A percentile compares a stretch with the other conserved stretches of the same genome.
phyloP scores from a whole-genome alignment of 2,888 invertebrate genomes.

The Campoplex nolae region DNA sequence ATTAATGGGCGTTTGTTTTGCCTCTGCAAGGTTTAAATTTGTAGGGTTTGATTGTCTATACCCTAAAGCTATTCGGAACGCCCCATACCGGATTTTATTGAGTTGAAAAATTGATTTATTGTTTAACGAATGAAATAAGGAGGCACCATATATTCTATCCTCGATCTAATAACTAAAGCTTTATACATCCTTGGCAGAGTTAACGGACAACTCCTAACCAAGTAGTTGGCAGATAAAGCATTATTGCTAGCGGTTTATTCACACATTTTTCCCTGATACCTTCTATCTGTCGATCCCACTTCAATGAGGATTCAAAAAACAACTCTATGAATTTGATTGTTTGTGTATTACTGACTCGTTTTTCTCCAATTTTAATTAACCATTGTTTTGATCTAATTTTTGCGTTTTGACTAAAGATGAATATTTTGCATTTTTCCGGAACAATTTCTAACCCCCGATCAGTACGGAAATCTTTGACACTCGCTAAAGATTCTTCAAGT shows the following conservation, averaged over 20 bases:
- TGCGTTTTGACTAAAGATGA: background rate
- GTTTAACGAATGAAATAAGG: background rate
- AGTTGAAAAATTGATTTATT: too few species aligned
- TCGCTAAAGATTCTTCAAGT: background rate
- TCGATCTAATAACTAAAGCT: background rate
- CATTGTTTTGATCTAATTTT: background rate
- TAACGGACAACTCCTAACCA: background rate
- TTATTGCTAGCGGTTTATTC: background rate
- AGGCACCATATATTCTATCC: constrained; percentile 7
- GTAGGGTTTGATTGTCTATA: too few species aligned
- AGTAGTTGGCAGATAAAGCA: background rate
- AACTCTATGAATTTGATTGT: background rate
- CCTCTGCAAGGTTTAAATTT: too few species aligned
- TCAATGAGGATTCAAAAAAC: background rate
- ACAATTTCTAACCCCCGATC: background rate
- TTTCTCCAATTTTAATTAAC: background rate
- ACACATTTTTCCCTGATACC: background rate
- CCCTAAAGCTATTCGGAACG: too few species aligned
- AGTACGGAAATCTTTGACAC: too few species aligned
- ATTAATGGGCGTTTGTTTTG: too few species aligned
- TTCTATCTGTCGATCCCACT: background rate
- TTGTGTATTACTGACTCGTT: background rate
- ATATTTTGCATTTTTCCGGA: background rate
- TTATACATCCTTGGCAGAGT: background rate
- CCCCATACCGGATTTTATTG: too few species aligned